Percentiles rank a stretch among this genome's conserved stretches.
Conservation (phyloP, 2,888 invertebrate species). For the Strigamia maritima region DNA sequence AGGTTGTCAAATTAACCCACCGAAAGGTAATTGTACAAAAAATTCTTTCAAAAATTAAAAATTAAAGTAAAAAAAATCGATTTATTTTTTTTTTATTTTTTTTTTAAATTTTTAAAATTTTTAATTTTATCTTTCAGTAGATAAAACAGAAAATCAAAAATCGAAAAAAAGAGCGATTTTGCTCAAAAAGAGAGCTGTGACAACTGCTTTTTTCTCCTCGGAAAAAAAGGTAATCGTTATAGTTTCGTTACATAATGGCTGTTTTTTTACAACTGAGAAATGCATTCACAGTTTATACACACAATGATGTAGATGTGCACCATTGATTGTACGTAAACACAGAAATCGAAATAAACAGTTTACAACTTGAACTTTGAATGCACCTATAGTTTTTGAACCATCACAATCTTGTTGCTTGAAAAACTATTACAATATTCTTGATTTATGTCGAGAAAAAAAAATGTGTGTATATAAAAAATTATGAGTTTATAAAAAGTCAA, state of each 20-base stretch:
- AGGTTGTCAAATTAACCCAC: constrained; percentile 73
- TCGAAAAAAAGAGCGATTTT: constrained; percentile 75
- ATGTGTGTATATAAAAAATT: no score
- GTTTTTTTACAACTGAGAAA: background rate
- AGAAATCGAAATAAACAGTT: no score
- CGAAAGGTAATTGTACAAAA: constrained; percentile 64
- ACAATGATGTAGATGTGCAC: background rate
- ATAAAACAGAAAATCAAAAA: constrained; percentile 53
- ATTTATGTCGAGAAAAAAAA: no score
- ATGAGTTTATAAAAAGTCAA: no score
- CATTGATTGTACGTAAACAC: no score
- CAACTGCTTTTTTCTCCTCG: constrained; percentile 57
- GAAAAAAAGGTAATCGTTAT: constrained; percentile 11
- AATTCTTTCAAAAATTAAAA: background rate
- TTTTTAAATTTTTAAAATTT: background rate
- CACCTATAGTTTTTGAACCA: no score
- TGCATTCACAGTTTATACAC: background rate
- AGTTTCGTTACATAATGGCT: background rate
- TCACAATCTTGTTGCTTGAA: no score
- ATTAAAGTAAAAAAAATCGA: background rate
- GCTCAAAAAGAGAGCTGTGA: constrained; percentile 80
- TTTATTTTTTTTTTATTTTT: no score
- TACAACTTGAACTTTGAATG: no score
- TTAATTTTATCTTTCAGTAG: background rate
- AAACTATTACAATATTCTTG: no score